Conservation (phyloP, 2,888 invertebrate species). For the Pseudolycoriella hygida region DNA sequence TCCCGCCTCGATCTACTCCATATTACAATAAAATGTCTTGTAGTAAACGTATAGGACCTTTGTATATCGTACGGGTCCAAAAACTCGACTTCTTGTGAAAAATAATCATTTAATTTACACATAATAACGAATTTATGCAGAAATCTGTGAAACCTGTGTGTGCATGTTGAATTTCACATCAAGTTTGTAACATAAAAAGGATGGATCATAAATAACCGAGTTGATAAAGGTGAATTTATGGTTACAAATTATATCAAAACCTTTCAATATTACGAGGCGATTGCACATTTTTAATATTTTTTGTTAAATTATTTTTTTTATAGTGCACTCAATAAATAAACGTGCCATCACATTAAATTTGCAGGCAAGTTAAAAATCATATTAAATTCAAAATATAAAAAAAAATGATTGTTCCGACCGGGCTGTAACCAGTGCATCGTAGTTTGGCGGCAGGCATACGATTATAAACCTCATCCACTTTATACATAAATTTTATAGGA, state of each 20-base stretch:
- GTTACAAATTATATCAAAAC: not conserved
- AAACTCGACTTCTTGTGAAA: not conserved
- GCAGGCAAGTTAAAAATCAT: not conserved
- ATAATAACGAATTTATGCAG: not conserved
- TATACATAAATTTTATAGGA: not conserved
- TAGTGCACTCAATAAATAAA: slow-evolving; percentile 1
- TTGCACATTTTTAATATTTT: not conserved
- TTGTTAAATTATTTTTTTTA: not conserved
- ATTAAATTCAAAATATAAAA: not conserved
- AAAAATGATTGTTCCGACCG: not conserved
- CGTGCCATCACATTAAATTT: slow-evolving; percentile 1
- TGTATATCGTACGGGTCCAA: too few relatives aligned
- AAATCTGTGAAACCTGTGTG: not conserved
- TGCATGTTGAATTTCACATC: too few relatives aligned
- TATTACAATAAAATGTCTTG: too few relatives aligned
- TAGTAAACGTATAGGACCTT: too few relatives aligned
- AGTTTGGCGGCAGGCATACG: too few relatives aligned
- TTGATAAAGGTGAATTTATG: slow-evolving; percentile 1
- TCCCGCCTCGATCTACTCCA: too few relatives aligned
- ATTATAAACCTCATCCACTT: not conserved
- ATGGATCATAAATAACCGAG: not conserved
- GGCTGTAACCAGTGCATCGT: too few relatives aligned
- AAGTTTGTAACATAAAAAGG: not conserved
- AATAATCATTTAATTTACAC: slow-evolving; percentile 5
- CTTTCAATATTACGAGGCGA: not conserved